Percentiles rank a stretch among this genome's conserved stretches.
Conservation (phyloP, 2,797 vertebrate species). For the Hyperoplus immaculatus region DNA sequence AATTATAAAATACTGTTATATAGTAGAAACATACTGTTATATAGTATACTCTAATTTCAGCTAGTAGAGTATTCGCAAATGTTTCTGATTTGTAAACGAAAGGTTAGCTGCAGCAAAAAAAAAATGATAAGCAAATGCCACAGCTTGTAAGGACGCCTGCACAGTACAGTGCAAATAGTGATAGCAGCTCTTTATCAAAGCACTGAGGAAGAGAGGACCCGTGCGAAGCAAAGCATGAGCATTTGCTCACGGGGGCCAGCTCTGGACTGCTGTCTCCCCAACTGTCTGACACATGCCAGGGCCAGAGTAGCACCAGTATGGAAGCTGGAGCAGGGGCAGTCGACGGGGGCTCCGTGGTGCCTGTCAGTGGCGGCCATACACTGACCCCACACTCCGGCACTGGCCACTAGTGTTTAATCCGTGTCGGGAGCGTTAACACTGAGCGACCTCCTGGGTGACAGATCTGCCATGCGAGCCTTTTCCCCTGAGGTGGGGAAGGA, state of each 20-base stretch:
- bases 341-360: constrained; percentile 80
- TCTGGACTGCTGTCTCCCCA: constrained; percentile 70
- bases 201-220: constrained; percentile 61
- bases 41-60: background rate
- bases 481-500: constrained; percentile 77
- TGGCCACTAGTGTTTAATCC: constrained; percentile 94
- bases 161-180: constrained; percentile 26
- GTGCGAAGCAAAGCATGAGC: constrained; percentile 68
- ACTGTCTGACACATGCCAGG: constrained; percentile 83
- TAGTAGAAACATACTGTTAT: background rate
- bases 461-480: constrained; percentile 93
- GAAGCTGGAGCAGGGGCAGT: constrained; percentile 70
- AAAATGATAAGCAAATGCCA: constrained; percentile 35
- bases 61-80: background rate
- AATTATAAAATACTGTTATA: background rate
- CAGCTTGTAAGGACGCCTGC: constrained; percentile 33
- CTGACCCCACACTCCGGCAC: constrained; percentile 86
- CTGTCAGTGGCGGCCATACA: constrained; percentile 84
- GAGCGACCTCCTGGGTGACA: constrained; percentile 94
- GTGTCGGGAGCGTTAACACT: constrained; percentile 96
- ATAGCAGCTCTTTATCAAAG: constrained; percentile 67
- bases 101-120: background rate
- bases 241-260: constrained; percentile 71
- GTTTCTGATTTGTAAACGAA: constrained; percentile 35
- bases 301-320: constrained; percentile 66